Evolutionary conservation across 2,797 vertebrate genomes (phyloP).

Genomic region (Sebastes matsubarae): DNA sequence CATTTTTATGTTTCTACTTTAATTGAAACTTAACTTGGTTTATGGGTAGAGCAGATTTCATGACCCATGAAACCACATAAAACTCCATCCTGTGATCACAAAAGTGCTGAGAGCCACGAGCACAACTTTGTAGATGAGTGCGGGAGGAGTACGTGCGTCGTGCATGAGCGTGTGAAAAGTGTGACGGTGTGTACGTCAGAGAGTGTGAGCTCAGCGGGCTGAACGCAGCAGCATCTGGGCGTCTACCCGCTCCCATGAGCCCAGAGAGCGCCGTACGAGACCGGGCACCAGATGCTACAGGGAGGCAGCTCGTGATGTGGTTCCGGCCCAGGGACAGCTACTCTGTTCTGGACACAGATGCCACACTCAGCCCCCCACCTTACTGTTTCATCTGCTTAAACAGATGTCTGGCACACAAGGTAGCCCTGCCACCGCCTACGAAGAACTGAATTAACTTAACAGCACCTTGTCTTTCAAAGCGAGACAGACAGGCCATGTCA

Average conservation of each 20-base stretch:
- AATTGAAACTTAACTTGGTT: slow-evolving; percentile 68
- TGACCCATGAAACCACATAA: slow-evolving; percentile 60
- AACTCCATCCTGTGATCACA: slow-evolving; percentile 27
- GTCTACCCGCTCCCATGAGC: not conserved
- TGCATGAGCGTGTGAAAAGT: not conserved
- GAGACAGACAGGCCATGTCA: not conserved
- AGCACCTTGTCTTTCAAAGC: slow-evolving; percentile 30
- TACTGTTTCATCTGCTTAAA: slow-evolving; percentile 15
- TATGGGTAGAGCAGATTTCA: slow-evolving; percentile 62
- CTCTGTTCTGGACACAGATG: slow-evolving; percentile 28
- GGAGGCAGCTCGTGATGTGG: not conserved
- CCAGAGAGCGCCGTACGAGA: not conserved
- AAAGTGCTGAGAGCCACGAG: not conserved
- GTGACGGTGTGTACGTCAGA: not conserved
- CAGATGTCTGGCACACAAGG: slow-evolving; percentile 37
- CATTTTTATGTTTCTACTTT: slow-evolving; percentile 65
- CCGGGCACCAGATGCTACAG: slow-evolving; percentile 24
- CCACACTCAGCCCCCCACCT: not conserved
- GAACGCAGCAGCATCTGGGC: slow-evolving; percentile 23
- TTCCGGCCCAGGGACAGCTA: slow-evolving; percentile 20
- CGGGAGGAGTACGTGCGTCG: not conserved
- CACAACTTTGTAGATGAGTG: not conserved
- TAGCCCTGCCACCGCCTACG: not conserved
- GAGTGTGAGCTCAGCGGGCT: slow-evolving; percentile 18
- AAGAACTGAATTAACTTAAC: slow-evolving; percentile 34